These are phyloP conservation scores for Mormyrops attenuatus DNA, from an alignment of 2,797 vertebrate genomes.

Conservation along the genomic window DNA sequence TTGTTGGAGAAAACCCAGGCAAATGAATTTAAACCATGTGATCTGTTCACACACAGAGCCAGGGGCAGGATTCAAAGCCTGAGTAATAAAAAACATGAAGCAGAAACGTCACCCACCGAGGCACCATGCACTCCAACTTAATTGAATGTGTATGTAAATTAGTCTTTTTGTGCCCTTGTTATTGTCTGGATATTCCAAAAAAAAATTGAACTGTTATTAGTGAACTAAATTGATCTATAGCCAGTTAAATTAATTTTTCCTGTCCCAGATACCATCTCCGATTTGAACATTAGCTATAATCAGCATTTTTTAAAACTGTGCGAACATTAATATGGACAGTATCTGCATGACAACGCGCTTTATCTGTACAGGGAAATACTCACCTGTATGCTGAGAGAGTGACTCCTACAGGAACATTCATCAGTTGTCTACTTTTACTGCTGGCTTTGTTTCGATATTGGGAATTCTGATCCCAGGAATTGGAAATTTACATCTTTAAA, in stretches of 20 bases:
- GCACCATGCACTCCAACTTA: not conserved
- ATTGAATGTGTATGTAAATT: constrained; percentile 2
- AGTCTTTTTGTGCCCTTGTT: not conserved
- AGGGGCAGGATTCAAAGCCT: not conserved
- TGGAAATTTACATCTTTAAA: not conserved
- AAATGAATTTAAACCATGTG: not conserved
- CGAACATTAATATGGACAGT: not conserved
- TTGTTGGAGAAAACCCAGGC: not conserved
- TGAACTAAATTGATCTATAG: not conserved
- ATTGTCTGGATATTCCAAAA: not conserved
- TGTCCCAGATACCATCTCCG: not conserved
- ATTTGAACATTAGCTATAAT: not conserved
- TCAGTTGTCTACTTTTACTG: not conserved
- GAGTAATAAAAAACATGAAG: not conserved
- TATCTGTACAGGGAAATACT: not conserved
- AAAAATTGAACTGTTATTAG: not conserved
- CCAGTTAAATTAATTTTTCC: not conserved
- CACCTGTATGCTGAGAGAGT: not conserved
- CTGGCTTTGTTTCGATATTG: not conserved
- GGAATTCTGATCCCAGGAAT: not conserved
- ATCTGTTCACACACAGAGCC: not conserved
- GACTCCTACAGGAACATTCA: not conserved
- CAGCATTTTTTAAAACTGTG: not conserved
- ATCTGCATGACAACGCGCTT: not conserved
- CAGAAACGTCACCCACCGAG: not conserved